Evolutionary conservation across 2,797 vertebrate genomes (phyloP).

Genomic region (Phoeniculus purpureus): DNA sequence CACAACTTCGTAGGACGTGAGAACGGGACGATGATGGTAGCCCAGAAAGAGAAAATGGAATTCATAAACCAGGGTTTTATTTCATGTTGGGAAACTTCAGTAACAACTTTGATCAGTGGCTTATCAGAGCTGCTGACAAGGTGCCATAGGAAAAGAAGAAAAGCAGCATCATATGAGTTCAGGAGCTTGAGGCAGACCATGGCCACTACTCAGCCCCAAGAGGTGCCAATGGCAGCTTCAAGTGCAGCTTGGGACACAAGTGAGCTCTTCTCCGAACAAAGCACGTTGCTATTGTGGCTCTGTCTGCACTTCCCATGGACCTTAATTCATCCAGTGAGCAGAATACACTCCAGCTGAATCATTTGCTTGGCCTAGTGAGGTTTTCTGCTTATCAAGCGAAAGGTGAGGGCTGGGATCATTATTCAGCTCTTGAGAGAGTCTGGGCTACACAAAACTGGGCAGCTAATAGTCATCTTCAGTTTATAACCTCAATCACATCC

Average conservation of each 20-base stretch:
- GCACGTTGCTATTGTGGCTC: background rate
- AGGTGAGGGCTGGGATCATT: background rate
- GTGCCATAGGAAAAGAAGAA: background rate
- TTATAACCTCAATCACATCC: background rate
- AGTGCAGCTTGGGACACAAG: background rate
- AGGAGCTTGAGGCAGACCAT: background rate
- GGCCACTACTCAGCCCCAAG: background rate
- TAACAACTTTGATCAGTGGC: conserved; percentile 23
- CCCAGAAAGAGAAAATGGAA: conserved; percentile 7
- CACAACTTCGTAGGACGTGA: background rate
- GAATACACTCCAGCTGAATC: background rate
- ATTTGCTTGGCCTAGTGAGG: rapidly evolving
- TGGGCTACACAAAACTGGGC: background rate
- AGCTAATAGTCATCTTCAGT: background rate
- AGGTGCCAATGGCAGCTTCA: background rate
- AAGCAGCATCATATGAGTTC: background rate
- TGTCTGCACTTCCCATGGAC: background rate
- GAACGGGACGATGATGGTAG: background rate
- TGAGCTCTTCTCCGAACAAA: background rate
- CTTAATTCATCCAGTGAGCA: background rate
- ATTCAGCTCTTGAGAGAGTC: background rate
- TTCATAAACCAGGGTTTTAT: background rate
- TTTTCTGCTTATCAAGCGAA: background rate
- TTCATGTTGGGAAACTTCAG: conserved; percentile 26
- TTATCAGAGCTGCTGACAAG: background rate